Evolutionary conservation across 2,888 invertebrate species (phyloP).

Genomic region (Notocelia uddmanniana): DNA sequence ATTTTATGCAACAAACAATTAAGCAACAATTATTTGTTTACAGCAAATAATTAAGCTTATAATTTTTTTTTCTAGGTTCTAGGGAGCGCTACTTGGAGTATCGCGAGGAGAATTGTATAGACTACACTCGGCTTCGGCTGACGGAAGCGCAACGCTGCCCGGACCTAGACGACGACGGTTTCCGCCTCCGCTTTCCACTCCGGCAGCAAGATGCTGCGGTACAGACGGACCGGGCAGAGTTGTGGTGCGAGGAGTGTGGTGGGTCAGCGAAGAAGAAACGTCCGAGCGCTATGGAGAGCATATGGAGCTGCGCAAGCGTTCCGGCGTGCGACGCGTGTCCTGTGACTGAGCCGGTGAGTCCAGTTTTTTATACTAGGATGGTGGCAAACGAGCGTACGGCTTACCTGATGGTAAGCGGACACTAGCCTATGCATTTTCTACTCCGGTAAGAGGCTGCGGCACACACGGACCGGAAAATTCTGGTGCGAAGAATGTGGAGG

Average conservation of each 20-base stretch:
- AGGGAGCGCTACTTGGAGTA: constrained; percentile 84
- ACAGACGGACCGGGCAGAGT: constrained; percentile 69
- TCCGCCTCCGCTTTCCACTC: constrained; percentile 89
- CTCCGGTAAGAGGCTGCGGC: no score
- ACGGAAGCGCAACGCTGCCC: constrained; percentile 72
- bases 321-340: constrained; percentile 66
- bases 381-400: no score
- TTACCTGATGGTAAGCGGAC: no score
- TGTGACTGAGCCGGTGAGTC: constrained; percentile 47
- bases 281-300: constrained; percentile 60
- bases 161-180: constrained; percentile 72
- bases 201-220: constrained; percentile 68
- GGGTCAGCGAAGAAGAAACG: constrained; percentile 77
- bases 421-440: no score
- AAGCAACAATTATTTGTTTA: no score
- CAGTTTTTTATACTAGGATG: no score
- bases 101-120: constrained; percentile 72
- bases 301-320: constrained; percentile 63
- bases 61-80: constrained; percentile 54
- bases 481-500: no score
- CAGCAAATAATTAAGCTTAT: no score
- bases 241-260: constrained; percentile 71
- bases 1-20: no score
- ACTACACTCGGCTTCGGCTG: constrained; percentile 72
- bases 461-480: no score